Conservation (phyloP, 2,113 vertebrate genomes). For the Pipa parva region DNA sequence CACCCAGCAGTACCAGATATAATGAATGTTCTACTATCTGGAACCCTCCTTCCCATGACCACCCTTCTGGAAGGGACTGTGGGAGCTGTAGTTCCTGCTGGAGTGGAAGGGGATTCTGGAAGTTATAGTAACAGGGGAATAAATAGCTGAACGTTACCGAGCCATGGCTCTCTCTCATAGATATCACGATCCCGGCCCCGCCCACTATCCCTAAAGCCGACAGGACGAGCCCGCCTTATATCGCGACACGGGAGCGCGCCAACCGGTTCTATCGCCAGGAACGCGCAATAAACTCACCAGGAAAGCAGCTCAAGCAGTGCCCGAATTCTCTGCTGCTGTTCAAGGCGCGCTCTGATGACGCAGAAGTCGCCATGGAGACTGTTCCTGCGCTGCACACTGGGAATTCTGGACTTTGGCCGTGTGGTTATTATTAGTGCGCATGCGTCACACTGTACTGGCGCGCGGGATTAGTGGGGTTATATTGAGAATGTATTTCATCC, state of each 20-base stretch:
- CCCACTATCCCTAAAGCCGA: not conserved
- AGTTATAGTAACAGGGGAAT: not conserved
- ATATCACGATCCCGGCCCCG: too few species aligned
- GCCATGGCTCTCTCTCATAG: not conserved
- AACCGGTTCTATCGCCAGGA: not conserved
- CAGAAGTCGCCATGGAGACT: slow-evolving; percentile 8
- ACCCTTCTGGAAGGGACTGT: too few species aligned
- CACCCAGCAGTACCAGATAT: too few species aligned
- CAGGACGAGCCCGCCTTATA: not conserved
- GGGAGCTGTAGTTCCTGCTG: too few species aligned
- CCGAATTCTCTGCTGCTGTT: not conserved
- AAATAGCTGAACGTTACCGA: not conserved
- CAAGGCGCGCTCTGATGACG: slow-evolving; percentile 10
- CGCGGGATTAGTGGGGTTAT: too few species aligned
- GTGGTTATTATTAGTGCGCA: not conserved
- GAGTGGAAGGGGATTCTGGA: not conserved
- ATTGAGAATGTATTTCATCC: too few species aligned
- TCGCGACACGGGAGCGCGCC: not conserved
- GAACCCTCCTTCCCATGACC: too few species aligned
- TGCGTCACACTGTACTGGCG: too few species aligned
- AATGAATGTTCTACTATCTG: too few species aligned
- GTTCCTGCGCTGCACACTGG: not conserved
- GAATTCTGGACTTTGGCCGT: not conserved
- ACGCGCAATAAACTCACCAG: not conserved
- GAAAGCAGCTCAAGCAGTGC: not conserved